phyloP scores from a whole-genome alignment of 2,888 invertebrate genomes.

The Dione juno region DNA sequence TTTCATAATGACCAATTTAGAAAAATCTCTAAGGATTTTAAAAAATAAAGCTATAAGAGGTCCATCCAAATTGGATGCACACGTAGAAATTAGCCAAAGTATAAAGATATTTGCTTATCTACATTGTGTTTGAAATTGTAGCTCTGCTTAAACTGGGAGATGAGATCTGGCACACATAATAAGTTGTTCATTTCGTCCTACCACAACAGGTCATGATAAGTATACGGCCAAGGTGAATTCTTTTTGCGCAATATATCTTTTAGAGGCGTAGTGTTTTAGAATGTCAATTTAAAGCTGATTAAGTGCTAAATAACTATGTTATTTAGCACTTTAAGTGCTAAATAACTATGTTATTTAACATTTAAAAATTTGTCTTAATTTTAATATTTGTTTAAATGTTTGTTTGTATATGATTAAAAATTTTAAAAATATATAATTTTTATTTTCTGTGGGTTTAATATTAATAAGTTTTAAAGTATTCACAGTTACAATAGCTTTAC shows the following conservation, averaged over 20 bases:
- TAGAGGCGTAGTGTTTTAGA: conserved; percentile 32
- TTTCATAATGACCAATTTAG: conserved; percentile 35
- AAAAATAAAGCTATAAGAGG: conserved; percentile 36
- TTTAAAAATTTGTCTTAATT: neutral
- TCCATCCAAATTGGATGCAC: conserved; percentile 50
- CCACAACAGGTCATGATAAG: conserved; percentile 58
- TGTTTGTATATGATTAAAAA: neutral
- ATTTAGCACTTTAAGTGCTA: neutral
- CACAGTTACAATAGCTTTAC: too few relatives aligned
- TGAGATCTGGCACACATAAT: conserved; percentile 21
- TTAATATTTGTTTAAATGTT: neutral
- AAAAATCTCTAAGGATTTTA: conserved; percentile 20
- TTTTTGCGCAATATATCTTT: conserved; percentile 48
- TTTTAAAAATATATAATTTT: too few relatives aligned
- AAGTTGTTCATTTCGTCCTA: conserved; percentile 53
- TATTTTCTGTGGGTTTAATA: too few relatives aligned
- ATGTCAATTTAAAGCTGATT: conserved; percentile 14
- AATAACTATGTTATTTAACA: neutral
- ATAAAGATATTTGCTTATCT: neutral
- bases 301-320: neutral
- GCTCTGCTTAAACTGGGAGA: conserved; percentile 18
- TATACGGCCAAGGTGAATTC: conserved; percentile 51
- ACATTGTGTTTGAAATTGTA: neutral
- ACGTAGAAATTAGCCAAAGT: conserved; percentile 37
- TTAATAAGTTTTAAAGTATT: too few relatives aligned